Conservation (phyloP, 1,140 invertebrate species). For the Mactra quadrangularis region DNA sequence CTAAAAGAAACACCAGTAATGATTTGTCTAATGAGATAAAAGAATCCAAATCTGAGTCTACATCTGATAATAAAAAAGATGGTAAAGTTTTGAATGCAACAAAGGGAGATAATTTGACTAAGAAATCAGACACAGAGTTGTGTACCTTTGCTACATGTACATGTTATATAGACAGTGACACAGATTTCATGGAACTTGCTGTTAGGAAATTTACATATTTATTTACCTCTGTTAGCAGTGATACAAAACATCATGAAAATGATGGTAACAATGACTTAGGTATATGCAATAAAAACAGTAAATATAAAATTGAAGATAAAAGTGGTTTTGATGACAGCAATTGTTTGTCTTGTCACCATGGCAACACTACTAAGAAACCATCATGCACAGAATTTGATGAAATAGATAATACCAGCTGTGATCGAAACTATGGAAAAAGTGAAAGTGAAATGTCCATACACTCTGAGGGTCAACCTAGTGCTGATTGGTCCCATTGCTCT, state of each 20-base stretch:
- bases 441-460: too few species aligned
- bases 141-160: conserved; percentile 50
- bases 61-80: neutral
- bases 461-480: too few species aligned
- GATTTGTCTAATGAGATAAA: neutral
- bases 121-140: neutral
- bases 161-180: conserved; percentile 44
- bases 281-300: neutral
- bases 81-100: neutral
- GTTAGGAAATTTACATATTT: conserved; percentile 31
- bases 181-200: conserved; percentile 36
- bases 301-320: neutral
- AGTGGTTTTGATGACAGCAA: neutral
- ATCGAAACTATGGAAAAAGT: too few species aligned
- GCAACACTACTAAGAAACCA: too few species aligned
- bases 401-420: too few species aligned
- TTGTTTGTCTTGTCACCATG: neutral
- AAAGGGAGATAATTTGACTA: neutral
- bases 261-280: neutral
- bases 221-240: neutral
- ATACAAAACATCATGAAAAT: neutral
- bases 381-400: too few species aligned
- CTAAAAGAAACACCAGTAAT: neutral
- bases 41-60: neutral
- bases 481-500: too few species aligned